Evolutionary conservation across 2,888 invertebrate species (phyloP).

Genomic region (Mimachlamys varia): DNA sequence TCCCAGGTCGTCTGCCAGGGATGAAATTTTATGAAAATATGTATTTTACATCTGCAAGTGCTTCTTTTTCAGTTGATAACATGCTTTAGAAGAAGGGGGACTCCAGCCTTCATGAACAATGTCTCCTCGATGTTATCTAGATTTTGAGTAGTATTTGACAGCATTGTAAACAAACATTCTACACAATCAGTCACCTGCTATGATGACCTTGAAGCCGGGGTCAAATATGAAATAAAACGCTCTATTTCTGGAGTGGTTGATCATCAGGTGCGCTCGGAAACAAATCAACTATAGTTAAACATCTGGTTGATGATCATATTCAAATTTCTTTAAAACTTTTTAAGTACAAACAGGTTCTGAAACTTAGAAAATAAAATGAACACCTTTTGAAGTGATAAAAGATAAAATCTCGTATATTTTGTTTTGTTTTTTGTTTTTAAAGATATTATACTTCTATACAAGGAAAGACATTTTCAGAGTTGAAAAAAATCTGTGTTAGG

Average conservation of each 20-base stretch:
- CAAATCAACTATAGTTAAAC: not conserved
- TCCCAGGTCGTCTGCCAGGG: not conserved
- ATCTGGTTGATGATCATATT: not conserved
- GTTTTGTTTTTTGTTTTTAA: not conserved
- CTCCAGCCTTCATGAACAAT: not conserved
- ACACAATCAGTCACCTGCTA: slow-evolving; percentile 5
- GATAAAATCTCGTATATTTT: not conserved
- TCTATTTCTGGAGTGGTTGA: not conserved
- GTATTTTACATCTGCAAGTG: slow-evolving; percentile 31
- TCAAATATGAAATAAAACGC: slow-evolving; percentile 29
- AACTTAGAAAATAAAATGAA: not conserved
- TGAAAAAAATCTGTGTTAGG: too few species aligned
- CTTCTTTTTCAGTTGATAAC: slow-evolving; percentile 21
- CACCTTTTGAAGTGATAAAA: not conserved
- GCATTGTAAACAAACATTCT: slow-evolving; percentile 16
- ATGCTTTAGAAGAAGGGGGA: not conserved
- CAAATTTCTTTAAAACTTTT: not conserved
- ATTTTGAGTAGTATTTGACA: not conserved
- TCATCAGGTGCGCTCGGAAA: not conserved
- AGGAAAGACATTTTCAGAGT: too few species aligned
- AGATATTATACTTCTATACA: too few species aligned
- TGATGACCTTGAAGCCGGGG: not conserved
- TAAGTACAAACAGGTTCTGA: not conserved
- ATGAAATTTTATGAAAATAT: slow-evolving; percentile 34
- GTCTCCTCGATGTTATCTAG: not conserved